Evolutionary conservation across 23 tunicate species (phyloP).

Genomic region (Ciona savignyi): DNA sequence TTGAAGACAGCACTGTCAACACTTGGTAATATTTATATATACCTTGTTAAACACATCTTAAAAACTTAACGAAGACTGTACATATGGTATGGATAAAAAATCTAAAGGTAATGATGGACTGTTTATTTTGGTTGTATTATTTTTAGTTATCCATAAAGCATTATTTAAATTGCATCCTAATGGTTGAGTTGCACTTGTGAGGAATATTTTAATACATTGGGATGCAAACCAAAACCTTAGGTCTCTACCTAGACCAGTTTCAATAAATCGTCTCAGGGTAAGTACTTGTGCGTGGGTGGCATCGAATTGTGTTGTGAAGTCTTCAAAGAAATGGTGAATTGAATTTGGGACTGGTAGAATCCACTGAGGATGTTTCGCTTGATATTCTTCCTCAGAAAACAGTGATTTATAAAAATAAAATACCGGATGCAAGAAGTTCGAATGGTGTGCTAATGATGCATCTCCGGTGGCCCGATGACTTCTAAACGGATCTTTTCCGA

Average conservation of each 20-base stretch:
- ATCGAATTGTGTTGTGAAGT: conserved; percentile 81
- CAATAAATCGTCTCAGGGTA: conserved; percentile 24
- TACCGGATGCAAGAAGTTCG: conserved; percentile 77
- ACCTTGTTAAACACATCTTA: too few species aligned
- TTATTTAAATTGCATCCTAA: background rate
- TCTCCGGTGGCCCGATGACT: conserved; percentile 44
- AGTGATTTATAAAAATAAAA: conserved; percentile 43
- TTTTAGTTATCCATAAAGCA: background rate
- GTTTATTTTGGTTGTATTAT: background rate
- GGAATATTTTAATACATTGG: background rate
- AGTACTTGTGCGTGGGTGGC: conserved; percentile 29
- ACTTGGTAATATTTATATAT: too few species aligned
- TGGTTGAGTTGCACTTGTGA: background rate
- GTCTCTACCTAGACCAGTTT: conserved; percentile 1
- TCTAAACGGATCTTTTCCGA: conserved; percentile 66
- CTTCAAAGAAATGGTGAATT: conserved; percentile 79
- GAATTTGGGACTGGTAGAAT: conserved; percentile 64
- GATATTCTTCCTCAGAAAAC: background rate
- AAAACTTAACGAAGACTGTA: too few species aligned
- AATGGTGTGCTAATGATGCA: conserved; percentile 43
- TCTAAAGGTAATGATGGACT: too few species aligned
- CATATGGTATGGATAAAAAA: too few species aligned
- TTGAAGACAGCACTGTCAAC: too few species aligned
- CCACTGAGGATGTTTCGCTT: conserved; percentile 41
- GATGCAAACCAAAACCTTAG: conserved; percentile 3